Conservation (phyloP, 2,888 invertebrate genomes). For the Sminthurinus aureus region DNA sequence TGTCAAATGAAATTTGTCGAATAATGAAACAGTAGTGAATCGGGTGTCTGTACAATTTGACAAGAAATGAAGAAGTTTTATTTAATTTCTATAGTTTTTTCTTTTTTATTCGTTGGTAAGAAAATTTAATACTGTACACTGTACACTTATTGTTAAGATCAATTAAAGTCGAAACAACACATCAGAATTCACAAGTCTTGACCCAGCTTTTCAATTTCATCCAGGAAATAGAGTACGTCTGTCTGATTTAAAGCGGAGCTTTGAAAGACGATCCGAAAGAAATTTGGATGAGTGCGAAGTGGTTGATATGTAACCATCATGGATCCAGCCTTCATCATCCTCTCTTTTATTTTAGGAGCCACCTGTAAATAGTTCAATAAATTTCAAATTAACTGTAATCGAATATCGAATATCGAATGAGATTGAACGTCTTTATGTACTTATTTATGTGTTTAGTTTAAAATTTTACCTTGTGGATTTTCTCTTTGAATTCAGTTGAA, state of each 20-base stretch:
- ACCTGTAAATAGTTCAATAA: conserved; percentile 68
- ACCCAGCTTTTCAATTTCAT: conserved; percentile 87
- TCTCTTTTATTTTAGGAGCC: conserved; percentile 91
- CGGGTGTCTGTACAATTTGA: too few species aligned
- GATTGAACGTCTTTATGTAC: too few species aligned
- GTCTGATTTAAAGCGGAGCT: conserved; percentile 83
- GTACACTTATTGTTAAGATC: neutral
- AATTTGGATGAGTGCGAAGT: conserved; percentile 83
- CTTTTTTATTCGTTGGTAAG: too few species aligned
- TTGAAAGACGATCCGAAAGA: conserved; percentile 93
- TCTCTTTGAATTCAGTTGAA: conserved; percentile 52
- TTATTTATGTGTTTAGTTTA: conserved; percentile 1
- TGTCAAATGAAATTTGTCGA: too few species aligned
- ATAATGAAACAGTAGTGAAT: too few species aligned
- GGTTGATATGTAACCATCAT: conserved; percentile 98
- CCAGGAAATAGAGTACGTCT: conserved; percentile 87
- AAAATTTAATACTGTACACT: neutral
- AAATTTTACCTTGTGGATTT: conserved; percentile 50
- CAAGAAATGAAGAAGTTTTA: too few species aligned
- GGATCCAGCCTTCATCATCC: conserved; percentile 93
- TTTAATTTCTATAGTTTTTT: too few species aligned
- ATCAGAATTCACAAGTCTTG: conserved; percentile 69
- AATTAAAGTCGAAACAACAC: too few species aligned
- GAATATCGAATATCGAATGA: neutral
- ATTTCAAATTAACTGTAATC: conserved; percentile 14